phyloP scores from a whole-genome alignment of 2,888 invertebrate species.

The Torymus texanus region DNA sequence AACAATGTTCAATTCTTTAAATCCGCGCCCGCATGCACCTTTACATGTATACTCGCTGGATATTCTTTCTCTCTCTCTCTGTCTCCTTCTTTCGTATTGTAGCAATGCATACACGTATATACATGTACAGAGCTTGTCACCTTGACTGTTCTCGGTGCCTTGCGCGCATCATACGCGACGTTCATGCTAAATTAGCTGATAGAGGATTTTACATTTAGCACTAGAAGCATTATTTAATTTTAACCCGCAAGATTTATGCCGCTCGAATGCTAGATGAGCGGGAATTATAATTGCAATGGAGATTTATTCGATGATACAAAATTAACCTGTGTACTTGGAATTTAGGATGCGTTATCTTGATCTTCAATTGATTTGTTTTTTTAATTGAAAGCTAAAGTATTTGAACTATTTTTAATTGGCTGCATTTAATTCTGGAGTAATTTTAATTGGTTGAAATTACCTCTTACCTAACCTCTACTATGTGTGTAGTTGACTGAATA shows the following conservation, averaged over 20 bases:
- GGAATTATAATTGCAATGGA: neutral
- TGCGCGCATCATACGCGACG: neutral
- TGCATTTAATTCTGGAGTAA: too few species aligned
- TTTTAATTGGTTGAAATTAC: too few species aligned
- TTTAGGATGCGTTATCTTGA: neutral
- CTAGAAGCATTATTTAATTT: neutral
- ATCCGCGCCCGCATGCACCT: conserved; percentile 8
- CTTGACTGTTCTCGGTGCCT: neutral
- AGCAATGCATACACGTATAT: too few species aligned
- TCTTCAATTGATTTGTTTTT: neutral
- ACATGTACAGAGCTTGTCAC: neutral
- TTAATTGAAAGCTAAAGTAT: too few species aligned
- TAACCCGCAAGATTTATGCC: conserved; percentile 7
- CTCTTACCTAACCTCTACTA: too few species aligned
- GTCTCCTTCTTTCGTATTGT: neutral
- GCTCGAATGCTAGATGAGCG: neutral
- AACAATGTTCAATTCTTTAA: conserved; percentile 45
- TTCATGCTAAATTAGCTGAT: conserved; percentile 19
- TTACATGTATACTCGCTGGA: neutral
- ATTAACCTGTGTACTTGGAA: neutral
- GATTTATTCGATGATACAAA: conserved; percentile 8
- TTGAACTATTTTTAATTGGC: too few species aligned
- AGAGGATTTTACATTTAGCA: neutral
- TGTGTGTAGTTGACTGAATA: too few species aligned
- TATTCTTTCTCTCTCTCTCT: neutral